A percentile compares a stretch with the other conserved stretches of the same genome.
phyloP scores from a whole-genome alignment of 2,797 vertebrate genomes.

The Halcyon leucocephala region DNA sequence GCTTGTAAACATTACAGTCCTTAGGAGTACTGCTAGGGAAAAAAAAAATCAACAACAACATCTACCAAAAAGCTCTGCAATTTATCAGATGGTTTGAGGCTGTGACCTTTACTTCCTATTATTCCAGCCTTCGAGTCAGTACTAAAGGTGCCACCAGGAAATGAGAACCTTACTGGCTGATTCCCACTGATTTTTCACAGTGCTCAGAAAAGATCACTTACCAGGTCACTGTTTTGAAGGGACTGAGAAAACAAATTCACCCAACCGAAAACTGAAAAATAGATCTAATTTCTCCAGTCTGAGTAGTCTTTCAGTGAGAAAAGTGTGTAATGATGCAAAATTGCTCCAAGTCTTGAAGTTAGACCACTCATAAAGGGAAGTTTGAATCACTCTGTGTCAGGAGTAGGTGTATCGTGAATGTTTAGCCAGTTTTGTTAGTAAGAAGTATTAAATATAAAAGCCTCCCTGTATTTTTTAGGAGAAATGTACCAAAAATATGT shows the following conservation, averaged over 20 bases:
- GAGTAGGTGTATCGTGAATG: neutral
- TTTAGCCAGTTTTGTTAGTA: neutral
- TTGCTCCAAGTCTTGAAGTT: neutral
- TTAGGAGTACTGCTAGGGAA: neutral
- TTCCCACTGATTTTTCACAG: neutral
- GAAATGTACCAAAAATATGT: neutral
- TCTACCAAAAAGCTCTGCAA: neutral
- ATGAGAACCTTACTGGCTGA: neutral
- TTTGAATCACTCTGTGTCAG: neutral
- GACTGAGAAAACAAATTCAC: neutral
- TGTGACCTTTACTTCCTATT: constrained; percentile 14
- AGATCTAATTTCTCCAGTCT: neutral
- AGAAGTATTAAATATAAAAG: neutral
- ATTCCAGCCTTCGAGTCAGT: neutral
- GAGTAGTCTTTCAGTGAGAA: neutral
- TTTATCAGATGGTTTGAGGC: constrained; percentile 6
- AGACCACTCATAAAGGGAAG: neutral
- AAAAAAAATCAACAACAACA: neutral
- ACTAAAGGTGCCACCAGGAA: neutral
- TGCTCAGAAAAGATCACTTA: neutral
- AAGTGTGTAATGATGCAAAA: neutral
- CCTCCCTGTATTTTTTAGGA: neutral
- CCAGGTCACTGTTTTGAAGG: neutral
- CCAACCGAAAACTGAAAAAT: neutral
- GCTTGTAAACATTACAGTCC: constrained; percentile 30